Conservation (phyloP, 2,797 vertebrate genomes). For the Cirrhinus mrigala region DNA sequence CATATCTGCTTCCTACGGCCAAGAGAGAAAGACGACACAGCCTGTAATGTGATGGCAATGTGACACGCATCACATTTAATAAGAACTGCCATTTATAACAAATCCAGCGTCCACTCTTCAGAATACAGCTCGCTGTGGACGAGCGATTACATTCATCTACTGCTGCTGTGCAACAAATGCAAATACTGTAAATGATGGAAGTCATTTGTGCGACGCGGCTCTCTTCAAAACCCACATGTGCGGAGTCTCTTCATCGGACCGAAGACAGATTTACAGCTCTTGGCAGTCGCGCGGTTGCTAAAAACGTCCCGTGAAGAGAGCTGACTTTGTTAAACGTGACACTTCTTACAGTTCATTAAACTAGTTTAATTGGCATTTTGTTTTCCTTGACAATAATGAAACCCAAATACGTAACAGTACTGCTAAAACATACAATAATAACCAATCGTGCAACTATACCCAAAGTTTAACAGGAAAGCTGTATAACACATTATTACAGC, state of each 20-base stretch:
- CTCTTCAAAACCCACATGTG: constrained; percentile 26
- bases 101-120: constrained; percentile 14
- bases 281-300: constrained; percentile 1
- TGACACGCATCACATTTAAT: constrained; percentile 31
- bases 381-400: constrained; percentile 8
- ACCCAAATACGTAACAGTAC: background rate
- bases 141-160: constrained; percentile 26
- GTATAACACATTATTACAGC: constrained; percentile 66
- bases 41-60: constrained; percentile 18
- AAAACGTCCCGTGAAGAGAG: constrained; percentile 1
- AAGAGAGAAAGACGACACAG: constrained; percentile 27
- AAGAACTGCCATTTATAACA: constrained; percentile 4
- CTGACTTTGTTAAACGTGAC: constrained; percentile 25
- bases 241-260: constrained; percentile 10
- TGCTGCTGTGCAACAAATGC: constrained; percentile 20
- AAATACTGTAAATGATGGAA: constrained; percentile 27
- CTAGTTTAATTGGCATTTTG: constrained; percentile 7
- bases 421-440: constrained; percentile 40
- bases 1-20: constrained; percentile 32
- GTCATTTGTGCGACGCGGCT: constrained; percentile 7
- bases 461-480: constrained; percentile 49
- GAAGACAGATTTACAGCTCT: constrained; percentile 30
- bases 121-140: constrained; percentile 11
- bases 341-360: constrained; percentile 31
- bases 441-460: constrained; percentile 26